Percentiles rank a stretch among this genome's conserved stretches.
Evolutionary conservation across 2,888 invertebrate genomes (phyloP).

Genomic region (Microctonus aethiopoides): DNA sequence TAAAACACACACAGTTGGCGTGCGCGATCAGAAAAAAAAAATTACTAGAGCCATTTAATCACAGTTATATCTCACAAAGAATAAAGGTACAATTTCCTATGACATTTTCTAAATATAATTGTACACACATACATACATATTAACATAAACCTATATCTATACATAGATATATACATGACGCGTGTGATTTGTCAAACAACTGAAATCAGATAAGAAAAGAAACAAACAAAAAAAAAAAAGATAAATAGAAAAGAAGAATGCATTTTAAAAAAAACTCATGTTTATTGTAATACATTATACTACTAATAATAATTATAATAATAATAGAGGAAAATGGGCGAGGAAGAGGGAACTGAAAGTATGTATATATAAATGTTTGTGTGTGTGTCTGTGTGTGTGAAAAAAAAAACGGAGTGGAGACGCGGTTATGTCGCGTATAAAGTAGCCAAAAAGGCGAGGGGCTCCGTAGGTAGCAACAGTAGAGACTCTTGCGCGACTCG

Average conservation of each 20-base stretch:
- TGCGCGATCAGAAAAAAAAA: neutral
- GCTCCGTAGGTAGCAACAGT: constrained; percentile 45
- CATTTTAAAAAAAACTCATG: neutral
- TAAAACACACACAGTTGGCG: neutral
- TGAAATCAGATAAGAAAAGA: neutral
- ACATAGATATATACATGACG: neutral
- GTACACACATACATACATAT: neutral
- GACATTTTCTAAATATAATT: constrained; percentile 3
- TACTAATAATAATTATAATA: neutral
- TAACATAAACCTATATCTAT: neutral
- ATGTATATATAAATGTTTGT: no score
- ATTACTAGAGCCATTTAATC: constrained; percentile 16
- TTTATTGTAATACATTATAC: constrained; percentile 1
- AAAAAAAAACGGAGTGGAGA: neutral
- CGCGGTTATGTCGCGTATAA: neutral
- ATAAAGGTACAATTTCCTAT: neutral
- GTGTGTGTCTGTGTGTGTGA: no score
- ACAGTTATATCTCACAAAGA: constrained; percentile 15
- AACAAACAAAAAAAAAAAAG: neutral
- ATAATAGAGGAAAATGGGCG: constrained; percentile 21
- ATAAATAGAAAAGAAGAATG: neutral
- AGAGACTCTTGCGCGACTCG: constrained; percentile 18
- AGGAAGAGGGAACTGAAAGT: constrained; percentile 25
- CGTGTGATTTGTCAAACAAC: constrained; percentile 2
- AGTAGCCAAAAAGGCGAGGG: constrained; percentile 22